Base-by-base conservation (phyloP, 2,888 invertebrate genomes). In the Cataglyphis albicans region DNA sequence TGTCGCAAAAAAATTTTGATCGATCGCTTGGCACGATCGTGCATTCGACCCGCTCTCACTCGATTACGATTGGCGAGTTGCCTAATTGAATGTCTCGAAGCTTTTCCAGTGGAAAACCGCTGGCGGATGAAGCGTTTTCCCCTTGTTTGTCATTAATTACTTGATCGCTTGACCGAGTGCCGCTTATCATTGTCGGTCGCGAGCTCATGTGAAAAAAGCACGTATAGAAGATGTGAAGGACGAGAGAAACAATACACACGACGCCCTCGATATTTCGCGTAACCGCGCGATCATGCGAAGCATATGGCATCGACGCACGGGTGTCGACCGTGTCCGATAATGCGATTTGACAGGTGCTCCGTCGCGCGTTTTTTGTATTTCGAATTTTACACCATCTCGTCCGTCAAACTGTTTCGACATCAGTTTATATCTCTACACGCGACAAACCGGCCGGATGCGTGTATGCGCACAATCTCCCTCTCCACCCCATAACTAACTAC, bases 81-180 rank as follows among this genome's bases (percentile, higher is more conserved):
- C 89, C 89, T 89, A 89, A 89, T 89, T 90, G 88, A 90, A 86
- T 90, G 86, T 86, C 88, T 88, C 87, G 82, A 84, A 87, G 86
- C 80, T 83, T 86, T 88, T 90, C 78, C 85, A 82, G 63, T 67
- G 82, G 87, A 80, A 85, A 87, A 87, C 84, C 84, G 70, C 78
- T 81, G 72, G 73, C 85, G 82, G 82, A 81, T 81, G 81, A 55
- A 10, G 67, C 81, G 68, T 81, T 86, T 86, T 86, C 72, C 81
- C 72, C 81, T 59, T 83, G 73, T 75, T 83, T 80, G 76, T 72
- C 84, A 83, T 87, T 89, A 87, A 89, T 88, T 89, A 87, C 84
- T 82, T 73, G 81, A 89, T 85, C 81, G 70, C 41, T 59, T 41
- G 83, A 76, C 61, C 83, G 86, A 84, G 72, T 86, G 32, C 21